Evolutionary conservation across 2,888 invertebrate species (phyloP), one percentile per base, ranked within the genome.

Genomic region (Philopedon plagiatum): DNA sequence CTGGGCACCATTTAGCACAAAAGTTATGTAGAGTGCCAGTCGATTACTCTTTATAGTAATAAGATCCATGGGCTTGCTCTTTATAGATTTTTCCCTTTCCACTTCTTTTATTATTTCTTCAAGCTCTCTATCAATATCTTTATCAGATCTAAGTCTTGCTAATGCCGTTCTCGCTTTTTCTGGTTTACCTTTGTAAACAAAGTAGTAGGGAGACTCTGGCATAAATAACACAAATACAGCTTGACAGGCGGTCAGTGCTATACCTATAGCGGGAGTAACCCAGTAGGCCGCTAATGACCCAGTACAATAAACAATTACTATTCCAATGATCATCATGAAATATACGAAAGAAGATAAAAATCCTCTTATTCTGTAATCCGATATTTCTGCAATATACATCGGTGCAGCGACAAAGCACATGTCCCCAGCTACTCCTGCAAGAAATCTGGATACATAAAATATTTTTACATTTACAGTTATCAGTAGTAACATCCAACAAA

Each of bases 141-240:
- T 74, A 19, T 78, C 76, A 5, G 78, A 76, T 44, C 81, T 76
- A 9, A 85, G 76, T 61, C 77, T 79, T 58, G 76, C 76, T 37
- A 85, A 64, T 1, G 84, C 78, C 67, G 79, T 79, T 67, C 76
- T 75, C 0, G 85, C 84, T 66, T 80, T 76, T 15, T 82, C 83
- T 29, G 74, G 75, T 58, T 81, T 79, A 8, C 80, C 81, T 68
- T 82, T 81, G 26, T 81, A 76, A 4, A 85, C 70, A 1, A 83
- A 76, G 70, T 81, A 85, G 68, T 85, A 84, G 0, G 85, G 84
- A 11, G 82, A 83, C 76, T 85, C 84, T 0, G 85, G 85, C 80
- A 85, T 81, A 73, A 84, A 83, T 0, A 81, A 78, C 64, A 85
- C 83, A 0, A 81, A 78, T 3, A 77, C 23, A n/a, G 84, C 73